Conservation (phyloP, 1,140 invertebrate species). For the Drosophila kepulauana region DNA sequence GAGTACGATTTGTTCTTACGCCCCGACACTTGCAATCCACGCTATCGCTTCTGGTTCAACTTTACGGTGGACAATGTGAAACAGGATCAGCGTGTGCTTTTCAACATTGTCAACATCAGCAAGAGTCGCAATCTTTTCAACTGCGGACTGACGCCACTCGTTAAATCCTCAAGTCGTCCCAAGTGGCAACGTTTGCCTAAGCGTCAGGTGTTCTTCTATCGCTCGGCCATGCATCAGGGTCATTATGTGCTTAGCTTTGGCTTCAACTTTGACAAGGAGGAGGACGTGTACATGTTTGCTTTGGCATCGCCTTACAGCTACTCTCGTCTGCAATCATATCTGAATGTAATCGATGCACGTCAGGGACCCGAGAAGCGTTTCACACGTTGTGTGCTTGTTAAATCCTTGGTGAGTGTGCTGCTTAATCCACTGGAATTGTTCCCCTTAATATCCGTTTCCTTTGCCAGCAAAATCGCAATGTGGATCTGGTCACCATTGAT, state of each 20-base stretch:
- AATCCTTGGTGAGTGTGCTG: constrained; percentile 60
- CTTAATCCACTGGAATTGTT: not conserved
- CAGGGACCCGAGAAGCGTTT: constrained; percentile 73
- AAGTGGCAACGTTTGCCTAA: constrained; percentile 96
- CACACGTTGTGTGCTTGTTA: constrained; percentile 60
- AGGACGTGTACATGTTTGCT: constrained; percentile 97
- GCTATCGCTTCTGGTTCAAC: constrained; percentile 98
- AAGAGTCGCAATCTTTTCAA: constrained; percentile 96
- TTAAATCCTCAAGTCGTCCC: constrained; percentile 95
- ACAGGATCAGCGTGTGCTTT: constrained; percentile 97
- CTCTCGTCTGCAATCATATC: constrained; percentile 93
- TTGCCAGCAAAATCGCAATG: constrained; percentile 93
- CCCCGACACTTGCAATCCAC: constrained; percentile 97
- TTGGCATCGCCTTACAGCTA: constrained; percentile 98
- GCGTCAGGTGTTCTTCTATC: constrained; percentile 96
- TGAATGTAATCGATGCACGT: constrained; percentile 90
- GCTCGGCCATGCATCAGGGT: constrained; percentile 94
- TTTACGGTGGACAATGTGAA: constrained; percentile 99
- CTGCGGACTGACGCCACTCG: constrained; percentile 96
- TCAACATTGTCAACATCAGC: constrained; percentile 98
- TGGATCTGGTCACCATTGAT: constrained; percentile 95
- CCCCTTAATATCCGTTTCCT: not conserved
- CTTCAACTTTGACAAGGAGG: constrained; percentile 97
- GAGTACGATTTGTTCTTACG: constrained; percentile 98
- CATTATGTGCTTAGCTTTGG: constrained; percentile 97